These are phyloP conservation scores for Pristionchus exspectatus DNA, from an alignment of 2,888 invertebrate species.

Conservation along the genomic window DNA sequence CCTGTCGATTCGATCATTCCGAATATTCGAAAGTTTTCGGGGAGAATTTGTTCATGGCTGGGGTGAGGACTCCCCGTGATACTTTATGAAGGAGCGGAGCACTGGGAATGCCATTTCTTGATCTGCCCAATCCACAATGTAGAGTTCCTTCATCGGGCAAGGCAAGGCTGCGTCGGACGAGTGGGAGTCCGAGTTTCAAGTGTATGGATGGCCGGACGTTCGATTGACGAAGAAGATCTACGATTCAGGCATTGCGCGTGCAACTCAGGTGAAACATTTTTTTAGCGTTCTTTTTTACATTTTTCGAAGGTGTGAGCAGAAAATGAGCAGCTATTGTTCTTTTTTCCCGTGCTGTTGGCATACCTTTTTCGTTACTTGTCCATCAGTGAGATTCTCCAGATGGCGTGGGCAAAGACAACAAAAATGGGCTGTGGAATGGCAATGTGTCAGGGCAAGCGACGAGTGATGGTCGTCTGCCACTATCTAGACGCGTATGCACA, in stretches of 20 bases:
- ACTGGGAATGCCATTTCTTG: no score
- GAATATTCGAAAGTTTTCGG: neutral
- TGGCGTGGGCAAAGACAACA: slow-evolving; percentile 60
- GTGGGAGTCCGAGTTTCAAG: neutral
- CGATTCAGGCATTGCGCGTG: slow-evolving; percentile 60
- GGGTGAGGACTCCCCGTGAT: neutral
- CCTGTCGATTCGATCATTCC: slow-evolving; percentile 5
- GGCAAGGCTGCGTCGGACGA: neutral
- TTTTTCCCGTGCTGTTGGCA: no score
- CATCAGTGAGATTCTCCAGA: no score
- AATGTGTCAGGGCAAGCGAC: slow-evolving; percentile 31
- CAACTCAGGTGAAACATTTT: neutral
- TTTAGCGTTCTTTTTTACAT: neutral
- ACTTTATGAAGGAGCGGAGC: no score
- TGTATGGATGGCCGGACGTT: slow-evolving; percentile 16
- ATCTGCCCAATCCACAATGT: neutral
- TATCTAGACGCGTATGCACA: slow-evolving; percentile 53
- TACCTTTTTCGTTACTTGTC: no score
- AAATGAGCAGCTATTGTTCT: no score
- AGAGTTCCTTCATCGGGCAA: neutral
- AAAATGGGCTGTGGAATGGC: slow-evolving; percentile 58
- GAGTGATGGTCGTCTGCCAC: slow-evolving; percentile 56
- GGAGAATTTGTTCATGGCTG: slow-evolving; percentile 20
- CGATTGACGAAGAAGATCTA: slow-evolving; percentile 27
- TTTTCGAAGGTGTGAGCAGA: neutral